Conservation (phyloP, 37 sponge, comb jelly and placozoan species). For the Ephydatia muelleri region DNA sequence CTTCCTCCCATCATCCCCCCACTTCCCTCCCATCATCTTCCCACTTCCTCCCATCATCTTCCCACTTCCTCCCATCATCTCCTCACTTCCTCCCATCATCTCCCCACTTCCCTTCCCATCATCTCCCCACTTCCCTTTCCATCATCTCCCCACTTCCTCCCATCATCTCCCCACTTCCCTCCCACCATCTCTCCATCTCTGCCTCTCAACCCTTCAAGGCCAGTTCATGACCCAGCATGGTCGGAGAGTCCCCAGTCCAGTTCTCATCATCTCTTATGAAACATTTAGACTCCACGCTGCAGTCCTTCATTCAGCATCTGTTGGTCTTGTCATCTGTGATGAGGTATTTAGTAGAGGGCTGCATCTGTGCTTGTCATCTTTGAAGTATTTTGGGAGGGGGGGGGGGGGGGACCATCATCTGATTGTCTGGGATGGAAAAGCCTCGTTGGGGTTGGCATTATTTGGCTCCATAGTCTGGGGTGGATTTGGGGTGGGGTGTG, state of each 20-base stretch:
- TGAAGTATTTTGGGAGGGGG: background rate
- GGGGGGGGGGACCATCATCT: background rate
- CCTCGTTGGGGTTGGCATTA: constrained; percentile 25
- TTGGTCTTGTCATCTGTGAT: constrained; percentile 95
- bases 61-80: too few species aligned
- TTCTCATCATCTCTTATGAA: constrained; percentile 95
- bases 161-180: background rate
- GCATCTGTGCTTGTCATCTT: background rate
- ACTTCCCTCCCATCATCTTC: too few species aligned
- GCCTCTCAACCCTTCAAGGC: background rate
- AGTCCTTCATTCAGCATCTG: constrained; percentile 79
- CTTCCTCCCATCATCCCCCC: too few species aligned
- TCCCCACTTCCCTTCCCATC: background rate
- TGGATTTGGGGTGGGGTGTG: constrained; percentile 43
- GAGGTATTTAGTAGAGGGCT: constrained; percentile 61
- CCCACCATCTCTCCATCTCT: background rate
- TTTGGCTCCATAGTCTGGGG: constrained; percentile 93
- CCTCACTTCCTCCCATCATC: too few species aligned
- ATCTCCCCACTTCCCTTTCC: background rate
- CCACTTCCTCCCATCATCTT: too few species aligned
- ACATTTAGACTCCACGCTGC: constrained; percentile 88
- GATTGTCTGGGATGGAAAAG: background rate
- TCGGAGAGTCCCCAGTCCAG: constrained; percentile 58
- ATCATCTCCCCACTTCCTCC: background rate
- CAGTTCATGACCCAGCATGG: constrained; percentile 77